Evolutionary conservation across 1,140 invertebrate species (phyloP), one percentile per base, ranked within the genome.

Genomic region (Heliothis virescens): DNA sequence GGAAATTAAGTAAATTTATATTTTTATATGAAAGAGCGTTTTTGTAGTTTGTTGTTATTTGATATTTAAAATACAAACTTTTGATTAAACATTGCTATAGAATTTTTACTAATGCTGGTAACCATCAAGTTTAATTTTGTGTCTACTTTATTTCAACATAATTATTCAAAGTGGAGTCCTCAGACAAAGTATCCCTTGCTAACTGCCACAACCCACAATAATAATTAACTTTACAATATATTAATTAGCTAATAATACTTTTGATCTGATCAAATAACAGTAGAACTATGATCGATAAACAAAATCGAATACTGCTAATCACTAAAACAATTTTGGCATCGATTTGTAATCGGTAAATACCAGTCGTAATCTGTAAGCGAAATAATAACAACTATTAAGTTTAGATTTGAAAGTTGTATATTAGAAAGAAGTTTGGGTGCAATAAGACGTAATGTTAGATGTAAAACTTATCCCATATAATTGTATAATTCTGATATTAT

Each of bases 211-310:
- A 15, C 47, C 10, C 74, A 77, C 59, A 41, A 62, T 62, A 41
- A 62, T 62, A 53, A 77, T 65, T 77, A 65, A 63, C 48, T 41
- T 47, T 74, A 78, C 50, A 69, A 78, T 78, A 78, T 57, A 77
- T 55, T 78, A 57, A 41, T 53, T 47, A 63, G 59, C 55, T 78
- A 81, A 78, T 72, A 73, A 81, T 78, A 83, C 63, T 83, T 26
- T 80, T 79, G 82, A 83, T 81, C 78, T 69, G 34, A 83, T 83
- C 82, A 83, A 83, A 79, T 65, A 76, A 76, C 82, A 79, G 52
- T 83, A 72, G 53, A 71, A 69, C 71, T 78, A 47, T 63, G 41
- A 65, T 65, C 18, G 52, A 18, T 48, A 65, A 18, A 69, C 11
- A 59, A 41, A 62, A 34, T 50, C 21, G 34, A 80, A 80, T 80